These are phyloP conservation scores for Cinclus mexicanus DNA, from an alignment of 2,113 vertebrate species.

Conservation along the genomic window DNA sequence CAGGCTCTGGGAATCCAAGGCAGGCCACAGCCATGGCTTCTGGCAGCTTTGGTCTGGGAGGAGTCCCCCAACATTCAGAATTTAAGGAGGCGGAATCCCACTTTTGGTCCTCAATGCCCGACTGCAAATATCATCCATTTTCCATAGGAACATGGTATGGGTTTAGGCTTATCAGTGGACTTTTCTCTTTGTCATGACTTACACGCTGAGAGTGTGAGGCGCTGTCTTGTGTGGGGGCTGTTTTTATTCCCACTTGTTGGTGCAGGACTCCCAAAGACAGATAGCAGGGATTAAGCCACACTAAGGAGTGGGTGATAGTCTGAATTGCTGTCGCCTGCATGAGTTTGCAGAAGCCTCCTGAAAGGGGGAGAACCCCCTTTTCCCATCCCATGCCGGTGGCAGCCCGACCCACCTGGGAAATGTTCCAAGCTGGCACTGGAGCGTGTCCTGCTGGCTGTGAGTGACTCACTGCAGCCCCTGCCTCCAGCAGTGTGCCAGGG, in stretches of 20 bases:
- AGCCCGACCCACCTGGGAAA: rapidly evolving
- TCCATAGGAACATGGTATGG: too few species aligned
- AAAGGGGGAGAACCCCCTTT: too few species aligned
- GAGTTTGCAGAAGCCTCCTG: neutral
- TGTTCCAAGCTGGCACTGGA: rapidly evolving
- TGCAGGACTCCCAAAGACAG: neutral
- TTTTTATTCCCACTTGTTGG: neutral
- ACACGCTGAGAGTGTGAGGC: rapidly evolving
- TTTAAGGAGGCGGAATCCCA: rapidly evolving
- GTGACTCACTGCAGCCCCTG: neutral
- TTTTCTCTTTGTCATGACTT: neutral
- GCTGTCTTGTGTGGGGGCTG: rapidly evolving
- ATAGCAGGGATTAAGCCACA: neutral
- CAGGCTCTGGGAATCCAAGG: rapidly evolving
- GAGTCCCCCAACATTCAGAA: rapidly evolving
- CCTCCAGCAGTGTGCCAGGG: neutral
- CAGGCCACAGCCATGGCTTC: too few species aligned
- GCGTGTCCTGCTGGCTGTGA: rapidly evolving
- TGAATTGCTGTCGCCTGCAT: neutral
- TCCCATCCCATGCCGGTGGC: too few species aligned
- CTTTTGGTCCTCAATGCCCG: rapidly evolving
- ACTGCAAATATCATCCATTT: rapidly evolving
- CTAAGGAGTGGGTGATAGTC: neutral
- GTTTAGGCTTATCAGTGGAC: neutral
- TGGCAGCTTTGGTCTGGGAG: neutral